Percentiles rank a stretch among this genome's conserved stretches.
Conservation (phyloP, 2,113 vertebrate species). For the Neodontobutis hainanensis region DNA sequence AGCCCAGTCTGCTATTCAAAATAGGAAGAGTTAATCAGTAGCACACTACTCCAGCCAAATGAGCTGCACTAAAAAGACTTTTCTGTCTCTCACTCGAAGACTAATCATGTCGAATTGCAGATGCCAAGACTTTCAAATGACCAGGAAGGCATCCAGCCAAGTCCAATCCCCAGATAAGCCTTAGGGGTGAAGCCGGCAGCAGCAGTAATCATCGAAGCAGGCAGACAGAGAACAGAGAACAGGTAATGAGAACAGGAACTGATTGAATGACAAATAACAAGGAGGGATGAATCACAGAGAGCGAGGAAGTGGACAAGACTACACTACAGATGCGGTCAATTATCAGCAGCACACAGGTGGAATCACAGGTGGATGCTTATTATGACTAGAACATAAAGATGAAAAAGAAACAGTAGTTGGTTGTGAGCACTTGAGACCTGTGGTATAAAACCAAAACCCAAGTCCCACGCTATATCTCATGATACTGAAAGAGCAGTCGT, state of each 20-base stretch:
- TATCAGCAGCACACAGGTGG: conserved; percentile 8
- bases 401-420: not conserved
- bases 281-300: conserved; percentile 1
- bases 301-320: not conserved
- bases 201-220: conserved; percentile 30
- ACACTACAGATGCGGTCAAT: not conserved
- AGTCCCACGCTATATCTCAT: too few species aligned
- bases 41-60: not conserved
- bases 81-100: conserved; percentile 1
- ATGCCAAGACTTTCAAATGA: conserved; percentile 31
- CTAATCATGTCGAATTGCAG: not conserved
- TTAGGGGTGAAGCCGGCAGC: conserved; percentile 8
- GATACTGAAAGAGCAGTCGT: too few species aligned
- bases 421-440: too few species aligned
- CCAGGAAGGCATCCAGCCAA: conserved; percentile 31
- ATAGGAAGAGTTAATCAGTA: conserved; percentile 30
- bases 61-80: conserved; percentile 1
- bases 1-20: conserved; percentile 55
- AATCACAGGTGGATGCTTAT: not conserved
- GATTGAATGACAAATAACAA: conserved; percentile 12
- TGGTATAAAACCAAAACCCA: too few species aligned
- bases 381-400: not conserved
- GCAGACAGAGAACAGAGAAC: conserved; percentile 3
- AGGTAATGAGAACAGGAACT: conserved; percentile 15
- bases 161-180: conserved; percentile 47